These are phyloP conservation scores for Prochilodus magdalenae DNA, from an alignment of 2,113 vertebrate species.

Conservation along the genomic window DNA sequence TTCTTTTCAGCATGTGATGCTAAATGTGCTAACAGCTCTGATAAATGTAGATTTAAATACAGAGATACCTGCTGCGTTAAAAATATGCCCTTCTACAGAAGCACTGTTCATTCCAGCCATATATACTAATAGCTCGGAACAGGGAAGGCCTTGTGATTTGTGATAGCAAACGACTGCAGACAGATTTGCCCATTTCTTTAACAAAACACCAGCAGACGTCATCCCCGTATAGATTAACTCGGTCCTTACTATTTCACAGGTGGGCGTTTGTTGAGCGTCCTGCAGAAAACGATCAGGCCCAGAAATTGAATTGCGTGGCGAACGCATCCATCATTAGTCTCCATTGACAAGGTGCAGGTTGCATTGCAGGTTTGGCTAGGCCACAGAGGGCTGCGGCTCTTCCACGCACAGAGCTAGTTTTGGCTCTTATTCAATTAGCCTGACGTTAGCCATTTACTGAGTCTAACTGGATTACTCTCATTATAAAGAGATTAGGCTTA, in stretches of 20 bases:
- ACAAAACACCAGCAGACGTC: conserved; percentile 25
- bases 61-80: no score
- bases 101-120: conserved; percentile 59
- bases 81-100: conserved; percentile 73
- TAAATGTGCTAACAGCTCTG: no score
- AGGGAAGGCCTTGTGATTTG: conserved; percentile 68
- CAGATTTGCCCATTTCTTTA: conserved; percentile 58
- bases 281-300: conserved; percentile 3
- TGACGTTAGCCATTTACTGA: conserved; percentile 87
- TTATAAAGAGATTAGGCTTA: conserved; percentile 92
- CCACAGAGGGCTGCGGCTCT: conserved; percentile 36
- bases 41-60: no score
- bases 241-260: conserved; percentile 47
- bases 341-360: conserved; percentile 41
- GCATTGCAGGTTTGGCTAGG: conserved; percentile 10
- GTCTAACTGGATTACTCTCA: conserved; percentile 91
- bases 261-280: background rate
- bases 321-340: conserved; percentile 24
- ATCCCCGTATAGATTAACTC: conserved; percentile 37
- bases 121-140: conserved; percentile 37
- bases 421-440: conserved; percentile 86
- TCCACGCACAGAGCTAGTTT: conserved; percentile 45
- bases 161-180: conserved; percentile 62
- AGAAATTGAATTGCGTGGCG: conserved; percentile 9
- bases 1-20: no score